phyloP scores from a whole-genome alignment of 2,888 invertebrate species.

The Ctena decussata region DNA sequence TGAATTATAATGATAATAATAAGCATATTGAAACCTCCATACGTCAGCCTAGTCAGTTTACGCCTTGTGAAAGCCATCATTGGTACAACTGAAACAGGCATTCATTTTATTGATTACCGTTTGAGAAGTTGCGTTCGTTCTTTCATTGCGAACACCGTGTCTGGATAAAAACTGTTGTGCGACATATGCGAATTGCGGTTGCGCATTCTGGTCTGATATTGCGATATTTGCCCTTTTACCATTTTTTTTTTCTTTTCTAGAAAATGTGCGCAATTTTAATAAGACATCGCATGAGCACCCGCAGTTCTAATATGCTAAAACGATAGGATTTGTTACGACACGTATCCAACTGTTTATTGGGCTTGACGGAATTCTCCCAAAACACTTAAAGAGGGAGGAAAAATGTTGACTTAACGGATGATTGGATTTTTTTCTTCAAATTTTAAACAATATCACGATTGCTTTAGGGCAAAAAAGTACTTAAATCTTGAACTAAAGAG shows the following conservation, averaged over 20 bases:
- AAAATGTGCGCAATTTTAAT: too few species aligned
- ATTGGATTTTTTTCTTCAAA: background rate
- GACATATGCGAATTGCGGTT: too few species aligned
- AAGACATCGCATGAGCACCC: too few species aligned
- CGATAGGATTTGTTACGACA: too few species aligned
- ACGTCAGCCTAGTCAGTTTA: background rate
- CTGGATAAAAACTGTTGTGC: too few species aligned
- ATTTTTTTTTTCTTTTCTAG: too few species aligned
- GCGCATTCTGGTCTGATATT: too few species aligned
- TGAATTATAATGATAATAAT: background rate
- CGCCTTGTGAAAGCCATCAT: too few species aligned
- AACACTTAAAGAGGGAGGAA: background rate
- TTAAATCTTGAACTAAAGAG: background rate
- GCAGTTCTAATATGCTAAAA: background rate
- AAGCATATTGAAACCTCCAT: background rate
- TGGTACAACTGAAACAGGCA: background rate
- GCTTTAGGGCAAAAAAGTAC: background rate
- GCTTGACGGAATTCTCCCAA: background rate
- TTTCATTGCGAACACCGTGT: too few species aligned
- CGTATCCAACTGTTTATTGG: background rate
- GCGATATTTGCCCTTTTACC: too few species aligned
- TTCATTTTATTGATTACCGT: background rate
- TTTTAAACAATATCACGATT: background rate
- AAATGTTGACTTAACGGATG: background rate
- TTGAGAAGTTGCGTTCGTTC: too few species aligned